Base-by-base conservation (phyloP, 2,113 vertebrate species). In the Grammomys surdaster region DNA sequence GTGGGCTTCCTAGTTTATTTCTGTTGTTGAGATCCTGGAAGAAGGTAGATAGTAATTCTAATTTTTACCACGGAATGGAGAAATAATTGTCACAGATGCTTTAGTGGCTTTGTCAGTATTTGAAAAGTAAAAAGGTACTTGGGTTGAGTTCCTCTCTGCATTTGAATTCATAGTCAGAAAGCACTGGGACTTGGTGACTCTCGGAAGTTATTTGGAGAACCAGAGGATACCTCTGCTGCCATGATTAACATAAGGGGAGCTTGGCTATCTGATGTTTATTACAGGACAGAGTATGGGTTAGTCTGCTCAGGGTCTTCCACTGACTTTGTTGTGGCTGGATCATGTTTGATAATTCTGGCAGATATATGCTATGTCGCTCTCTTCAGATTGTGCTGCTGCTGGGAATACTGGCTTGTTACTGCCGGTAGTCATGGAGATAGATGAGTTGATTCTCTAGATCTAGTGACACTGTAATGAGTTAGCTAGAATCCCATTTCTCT, bases 201-300 rank as follows among this genome's bases (percentile, higher is more conserved):
- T 51, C 13, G 73, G 46, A 31, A 54, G 3, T 5, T 58, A 7
- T 8, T 43, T 56, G 28, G 31, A 84, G n/a, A 51, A 8, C 6
- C 2, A 56, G 31, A 0, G 22, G 7, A 28, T 4, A 73, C 10
- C 2, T 1, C n/a, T 73, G 4, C 22, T 63, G n/a, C 0, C 75
- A 7, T 12, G 40, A n/a, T 10, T 24, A 65, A 10, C 36, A 54
- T 24, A 20, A 40, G n/a, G 54, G 11, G 51, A 70, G n/a, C 46
- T 56, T 8, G 5, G 70, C 26, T 65, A 12, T 6, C 67, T 73
- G 22, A 20, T 67, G 1, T 2, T 54, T 43, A 12, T 19, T 33
- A 11, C 81, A n/a, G 33, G 26, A 0, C 8, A 69, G 26, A 16
- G 13, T 9, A 22, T n/a, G 16, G 56, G 4, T 75, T 5, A 0